Percentiles rank a stretch among this genome's conserved stretches.
Evolutionary conservation across 2,797 vertebrate genomes (phyloP).

Genomic region (Lithobates sylvaticus): DNA sequence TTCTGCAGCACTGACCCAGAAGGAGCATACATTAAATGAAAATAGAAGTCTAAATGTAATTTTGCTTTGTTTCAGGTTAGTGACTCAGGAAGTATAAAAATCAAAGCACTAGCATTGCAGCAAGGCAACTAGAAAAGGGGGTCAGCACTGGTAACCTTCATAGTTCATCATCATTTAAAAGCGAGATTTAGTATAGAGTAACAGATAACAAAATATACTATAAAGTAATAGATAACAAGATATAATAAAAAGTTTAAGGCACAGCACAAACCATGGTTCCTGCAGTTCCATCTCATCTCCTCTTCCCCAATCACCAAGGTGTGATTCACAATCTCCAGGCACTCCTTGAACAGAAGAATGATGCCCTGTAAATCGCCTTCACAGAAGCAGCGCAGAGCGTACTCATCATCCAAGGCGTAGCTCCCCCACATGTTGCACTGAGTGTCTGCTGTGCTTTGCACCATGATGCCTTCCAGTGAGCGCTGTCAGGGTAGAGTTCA

Average conservation of each 20-base stretch:
- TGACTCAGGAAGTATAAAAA: too few relatives aligned
- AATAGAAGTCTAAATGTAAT: too few relatives aligned
- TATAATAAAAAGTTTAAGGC: too few relatives aligned
- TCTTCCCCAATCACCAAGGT: constrained; percentile 67
- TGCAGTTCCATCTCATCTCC: constrained; percentile 70
- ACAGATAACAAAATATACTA: too few relatives aligned
- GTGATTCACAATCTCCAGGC: constrained; percentile 65
- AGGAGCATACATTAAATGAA: too few relatives aligned
- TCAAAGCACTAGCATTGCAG: too few relatives aligned
- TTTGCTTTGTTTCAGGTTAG: too few relatives aligned
- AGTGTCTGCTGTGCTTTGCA: neutral
- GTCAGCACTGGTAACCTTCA: too few relatives aligned
- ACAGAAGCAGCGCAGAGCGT: constrained; percentile 35
- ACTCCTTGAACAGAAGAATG: constrained; percentile 42
- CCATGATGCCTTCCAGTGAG: neutral
- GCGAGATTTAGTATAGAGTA: neutral
- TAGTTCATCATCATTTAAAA: neutral
- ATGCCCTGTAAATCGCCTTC: constrained; percentile 46
- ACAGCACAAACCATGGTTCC: constrained; percentile 61
- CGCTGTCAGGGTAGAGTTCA: neutral
- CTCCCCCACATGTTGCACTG: constrained; percentile 33
- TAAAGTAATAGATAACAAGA: neutral
- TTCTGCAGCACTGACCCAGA: too few relatives aligned
- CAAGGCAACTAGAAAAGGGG: too few relatives aligned
- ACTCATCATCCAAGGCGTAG: constrained; percentile 9